Conservation (phyloP, 2,797 vertebrate genomes). For the Parauchenoglanis ngamensis region DNA sequence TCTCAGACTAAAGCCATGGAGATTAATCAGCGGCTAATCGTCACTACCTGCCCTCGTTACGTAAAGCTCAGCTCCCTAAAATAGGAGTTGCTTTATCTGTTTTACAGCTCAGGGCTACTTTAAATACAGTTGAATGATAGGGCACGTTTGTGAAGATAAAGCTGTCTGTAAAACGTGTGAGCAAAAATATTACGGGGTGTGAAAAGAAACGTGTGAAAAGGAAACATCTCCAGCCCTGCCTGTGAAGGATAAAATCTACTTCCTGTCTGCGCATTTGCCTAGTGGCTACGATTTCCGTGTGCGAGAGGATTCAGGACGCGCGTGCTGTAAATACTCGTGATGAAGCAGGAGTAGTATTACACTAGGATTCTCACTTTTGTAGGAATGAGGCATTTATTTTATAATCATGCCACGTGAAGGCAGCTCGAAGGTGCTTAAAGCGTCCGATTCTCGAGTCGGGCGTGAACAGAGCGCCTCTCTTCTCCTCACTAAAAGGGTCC, state of each 20-base stretch:
- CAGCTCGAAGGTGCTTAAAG: neutral
- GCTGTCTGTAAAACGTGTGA: neutral
- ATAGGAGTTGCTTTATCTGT: no score
- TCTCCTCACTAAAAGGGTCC: constrained; percentile 20
- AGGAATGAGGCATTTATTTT: neutral
- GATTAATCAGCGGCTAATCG: neutral
- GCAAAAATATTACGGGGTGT: neutral
- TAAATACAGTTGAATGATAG: neutral
- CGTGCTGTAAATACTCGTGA: neutral
- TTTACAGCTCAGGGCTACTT: neutral
- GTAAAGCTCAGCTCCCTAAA: no score
- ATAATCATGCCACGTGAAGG: neutral
- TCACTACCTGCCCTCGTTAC: neutral
- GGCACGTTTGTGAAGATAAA: neutral
- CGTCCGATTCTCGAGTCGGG: neutral
- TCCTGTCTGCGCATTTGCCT: constrained; percentile 72
- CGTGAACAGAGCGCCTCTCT: neutral
- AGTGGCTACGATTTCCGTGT: neutral
- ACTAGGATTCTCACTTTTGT: neutral
- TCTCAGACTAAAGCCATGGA: neutral
- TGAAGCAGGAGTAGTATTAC: neutral
- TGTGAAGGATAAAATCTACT: constrained; percentile 72
- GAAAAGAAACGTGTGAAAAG: neutral
- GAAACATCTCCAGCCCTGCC: constrained; percentile 61
- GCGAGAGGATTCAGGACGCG: neutral